Conservation (phyloP, 2,888 invertebrate genomes). For the Lasius fuliginosus region DNA sequence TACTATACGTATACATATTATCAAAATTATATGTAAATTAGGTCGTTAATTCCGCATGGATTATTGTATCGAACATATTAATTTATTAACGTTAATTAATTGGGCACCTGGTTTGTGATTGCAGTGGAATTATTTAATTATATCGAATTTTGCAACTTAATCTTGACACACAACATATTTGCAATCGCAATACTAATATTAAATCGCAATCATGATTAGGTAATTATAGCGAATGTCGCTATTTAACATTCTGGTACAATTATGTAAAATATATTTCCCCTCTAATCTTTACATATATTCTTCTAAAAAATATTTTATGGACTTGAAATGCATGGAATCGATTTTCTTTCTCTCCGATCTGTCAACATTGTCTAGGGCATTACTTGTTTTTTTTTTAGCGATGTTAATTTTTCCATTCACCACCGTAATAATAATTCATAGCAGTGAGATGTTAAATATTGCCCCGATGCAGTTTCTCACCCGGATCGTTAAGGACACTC, state of each 20-base stretch:
- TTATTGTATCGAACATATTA: conserved; percentile 33
- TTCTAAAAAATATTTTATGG: not conserved
- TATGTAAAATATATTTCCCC: not conserved
- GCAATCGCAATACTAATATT: conserved; percentile 22
- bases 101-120: conserved; percentile 39
- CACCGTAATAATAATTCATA: not conserved
- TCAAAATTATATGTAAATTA: conserved; percentile 37
- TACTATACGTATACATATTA: not conserved
- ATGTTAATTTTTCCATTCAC: not conserved
- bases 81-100: conserved; percentile 44
- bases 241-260: not conserved
- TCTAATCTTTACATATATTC: not conserved
- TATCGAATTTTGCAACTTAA: conserved; percentile 40
- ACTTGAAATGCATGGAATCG: not conserved
- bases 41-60: conserved; percentile 21
- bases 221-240: conserved; percentile 26
- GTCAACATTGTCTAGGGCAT: not conserved
- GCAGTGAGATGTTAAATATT: not conserved
- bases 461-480: not conserved
- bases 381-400: not conserved
- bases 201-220: conserved; percentile 4
- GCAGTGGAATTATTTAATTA: conserved; percentile 45
- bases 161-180: conserved; percentile 34
- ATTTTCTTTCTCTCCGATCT: not conserved
- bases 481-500: not conserved